These are phyloP conservation scores for Climacteris rufus DNA, from an alignment of 2,113 vertebrate genomes.

Conservation along the genomic window DNA sequence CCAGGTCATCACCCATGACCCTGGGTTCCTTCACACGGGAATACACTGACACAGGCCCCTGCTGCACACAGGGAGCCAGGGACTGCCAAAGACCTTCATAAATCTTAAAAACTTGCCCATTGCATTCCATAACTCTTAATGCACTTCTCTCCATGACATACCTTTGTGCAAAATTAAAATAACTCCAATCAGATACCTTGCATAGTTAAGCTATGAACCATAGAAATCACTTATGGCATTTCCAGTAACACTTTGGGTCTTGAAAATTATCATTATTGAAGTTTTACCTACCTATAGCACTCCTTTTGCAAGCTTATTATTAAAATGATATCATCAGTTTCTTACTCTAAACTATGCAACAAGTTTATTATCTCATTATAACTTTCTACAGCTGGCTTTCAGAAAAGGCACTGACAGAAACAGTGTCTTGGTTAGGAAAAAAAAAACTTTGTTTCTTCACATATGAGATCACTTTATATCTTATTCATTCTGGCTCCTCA, in stretches of 20 bases:
- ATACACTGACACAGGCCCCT: fast-evolving
- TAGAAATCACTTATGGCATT: background rate
- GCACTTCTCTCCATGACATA: background rate
- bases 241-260: background rate
- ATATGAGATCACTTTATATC: background rate
- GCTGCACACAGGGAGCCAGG: background rate
- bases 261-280: background rate
- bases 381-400: background rate
- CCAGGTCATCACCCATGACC: background rate
- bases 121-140: background rate
- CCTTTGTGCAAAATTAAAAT: background rate
- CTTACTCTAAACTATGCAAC: background rate
- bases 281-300: background rate
- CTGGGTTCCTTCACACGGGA: background rate
- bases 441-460: background rate
- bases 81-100: background rate
- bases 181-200: background rate
- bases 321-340: background rate
- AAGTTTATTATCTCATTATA: background rate
- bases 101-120: background rate
- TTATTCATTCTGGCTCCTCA: background rate
- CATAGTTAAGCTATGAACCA: background rate
- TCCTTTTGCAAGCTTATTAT: background rate
- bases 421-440: background rate
- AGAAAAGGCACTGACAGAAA: background rate